Base-by-base conservation (phyloP, 2,888 invertebrate species). In the Noctuana brunneofusca region DNA sequence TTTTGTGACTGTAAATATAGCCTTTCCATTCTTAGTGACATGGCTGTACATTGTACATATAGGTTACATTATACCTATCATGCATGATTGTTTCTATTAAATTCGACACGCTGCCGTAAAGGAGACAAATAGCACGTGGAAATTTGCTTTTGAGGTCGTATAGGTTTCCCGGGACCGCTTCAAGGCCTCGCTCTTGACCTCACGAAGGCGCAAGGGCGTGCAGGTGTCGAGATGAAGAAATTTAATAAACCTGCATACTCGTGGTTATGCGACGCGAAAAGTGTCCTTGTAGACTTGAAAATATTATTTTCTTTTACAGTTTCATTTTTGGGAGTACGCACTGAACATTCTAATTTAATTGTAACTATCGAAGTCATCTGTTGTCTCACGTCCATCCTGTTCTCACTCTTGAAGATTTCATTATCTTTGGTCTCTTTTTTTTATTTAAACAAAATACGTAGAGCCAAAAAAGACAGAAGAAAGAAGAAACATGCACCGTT, bases 121-220 rank as follows among this genome's bases (percentile, higher is more conserved):
- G 8, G 6, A 41, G 16, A 41, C 16, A 41, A 41, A 41, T 2
- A 8, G 41, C 14, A 41, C 8, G 41, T 16, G 16, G 2, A 16
- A 16, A 41, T 16, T 6, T 9, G 41, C 8, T 41, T 16, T 16
- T 41, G 41, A 41, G 16, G 41, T 41, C 41, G 41, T 3, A 9
- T 16, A 16, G 16, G 16, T 41, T 41, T 9, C 41, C 41, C 9
- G 14, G 16, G 16, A 14, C 38, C 14, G 38, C 38, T 38, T 14
- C 59, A 53, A 59, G 59, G 59, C 30, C 46, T 18, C 38, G 59
- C 30, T 53, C 53, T 43, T 59, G 59, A 59, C 53, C 59, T 27
- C 32, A 11, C 55, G 38, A 38, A 16, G 16, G 20, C 27, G 14
- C 58, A 16, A 53, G 22, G 43, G 30, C 58, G 38, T 1, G 38